Evolutionary conservation across 2,797 vertebrate species (phyloP), one percentile per base, ranked within the genome.

Genomic region (Pelobates cultripes): DNA sequence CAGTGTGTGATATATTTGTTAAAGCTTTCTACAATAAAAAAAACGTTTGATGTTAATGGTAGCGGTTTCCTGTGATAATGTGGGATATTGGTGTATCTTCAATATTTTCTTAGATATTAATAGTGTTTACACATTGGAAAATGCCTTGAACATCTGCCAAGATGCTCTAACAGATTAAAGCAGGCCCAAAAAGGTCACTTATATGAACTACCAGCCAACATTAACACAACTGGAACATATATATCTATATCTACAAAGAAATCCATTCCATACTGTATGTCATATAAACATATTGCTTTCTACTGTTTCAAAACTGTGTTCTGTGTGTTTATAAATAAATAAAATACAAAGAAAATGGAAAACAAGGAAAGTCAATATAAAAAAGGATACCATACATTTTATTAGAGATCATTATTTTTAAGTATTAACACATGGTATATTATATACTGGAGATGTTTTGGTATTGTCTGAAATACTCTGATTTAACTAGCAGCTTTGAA

Each of bases 121-220:
- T 51, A 51, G 10, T 51, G 47, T 10, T 51, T 51, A 6, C 47
- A 6, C 47, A 6, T 6, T 51, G 55, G 55, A 63, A 53, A 64
- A 66, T 12, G 40, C 40, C 13, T 10, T 43, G 40, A 13, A 43
- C 4, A 4, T 13, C 55, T 15, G 47, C n/a, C 68, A 81, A 61
- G n/a, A 12, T 71, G 28, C 45, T 53, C 44, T 43, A 43, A 55
- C 10, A 71, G 67, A 70, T 55, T 51, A 70, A 45, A 64, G 45
- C 17, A 14, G 3, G 28, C 4, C 55, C 17, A 17, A 5, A 51
- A 57, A 66, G 67, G 70, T 77, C 15, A 75, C 4, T 44, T 42
- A 71, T 82, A 43, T 73, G 28, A 76, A 28, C 8, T 12, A 1
- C 53, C 69, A 12, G 73, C 55, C 74, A 82, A 72, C 41, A 43